Conservation (phyloP, 1,140 invertebrate genomes). For the Teleopsis dalmanni region DNA sequence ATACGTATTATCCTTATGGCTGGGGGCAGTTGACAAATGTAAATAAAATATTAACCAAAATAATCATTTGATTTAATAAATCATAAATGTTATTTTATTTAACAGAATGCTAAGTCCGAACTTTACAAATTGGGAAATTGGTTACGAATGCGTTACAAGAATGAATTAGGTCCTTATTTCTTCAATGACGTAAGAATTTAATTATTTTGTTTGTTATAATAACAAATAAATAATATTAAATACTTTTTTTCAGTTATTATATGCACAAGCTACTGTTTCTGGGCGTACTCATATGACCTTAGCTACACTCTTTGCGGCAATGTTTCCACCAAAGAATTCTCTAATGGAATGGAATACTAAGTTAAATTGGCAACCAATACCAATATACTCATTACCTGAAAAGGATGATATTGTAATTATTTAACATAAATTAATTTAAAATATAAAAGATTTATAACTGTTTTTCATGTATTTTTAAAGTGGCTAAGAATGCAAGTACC, state of each 20-base stretch:
- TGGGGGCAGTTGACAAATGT: constrained; percentile 73
- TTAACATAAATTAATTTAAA: neutral
- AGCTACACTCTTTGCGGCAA: constrained; percentile 59
- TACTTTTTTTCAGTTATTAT: constrained; percentile 42
- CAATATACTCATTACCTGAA: constrained; percentile 55
- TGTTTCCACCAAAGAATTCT: constrained; percentile 55
- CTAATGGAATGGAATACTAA: constrained; percentile 53
- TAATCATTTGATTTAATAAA: constrained; percentile 3
- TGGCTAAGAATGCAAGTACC: constrained; percentile 45
- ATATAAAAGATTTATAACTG: neutral
- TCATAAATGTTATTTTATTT: neutral
- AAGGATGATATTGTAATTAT: constrained; percentile 48
- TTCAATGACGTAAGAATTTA: constrained; percentile 48
- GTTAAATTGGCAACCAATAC: constrained; percentile 68
- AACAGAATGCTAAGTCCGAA: constrained; percentile 45
- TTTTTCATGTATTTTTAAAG: constrained; percentile 44
- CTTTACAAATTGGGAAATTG: constrained; percentile 56
- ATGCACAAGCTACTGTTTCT: constrained; percentile 59
- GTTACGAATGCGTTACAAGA: constrained; percentile 52
- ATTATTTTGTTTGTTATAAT: neutral
- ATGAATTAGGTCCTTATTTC: constrained; percentile 52
- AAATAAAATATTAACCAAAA: constrained; percentile 34
- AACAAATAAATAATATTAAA: neutral
- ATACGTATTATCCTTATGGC: constrained; percentile 60
- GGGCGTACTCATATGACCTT: constrained; percentile 71